Conservation (phyloP, 2,888 invertebrate genomes). For the Lasius fuliginosus region DNA sequence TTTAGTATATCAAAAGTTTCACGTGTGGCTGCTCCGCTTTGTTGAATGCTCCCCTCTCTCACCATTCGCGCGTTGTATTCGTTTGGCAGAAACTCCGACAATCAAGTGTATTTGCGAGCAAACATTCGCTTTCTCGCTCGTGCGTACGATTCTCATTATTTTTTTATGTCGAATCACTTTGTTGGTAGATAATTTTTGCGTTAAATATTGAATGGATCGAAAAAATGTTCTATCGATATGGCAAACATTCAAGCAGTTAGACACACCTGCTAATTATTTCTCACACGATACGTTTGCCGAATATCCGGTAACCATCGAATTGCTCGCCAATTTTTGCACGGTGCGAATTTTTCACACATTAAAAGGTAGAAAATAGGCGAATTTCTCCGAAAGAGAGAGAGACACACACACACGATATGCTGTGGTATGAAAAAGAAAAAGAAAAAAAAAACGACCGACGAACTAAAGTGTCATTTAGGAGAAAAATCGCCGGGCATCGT, state of each 20-base stretch:
- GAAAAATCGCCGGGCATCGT: constrained; percentile 60
- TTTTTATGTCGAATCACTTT: constrained; percentile 7
- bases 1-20: constrained; percentile 21
- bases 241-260: neutral
- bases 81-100: constrained; percentile 8
- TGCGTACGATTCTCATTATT: constrained; percentile 15
- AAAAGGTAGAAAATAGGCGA: neutral
- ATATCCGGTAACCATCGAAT: neutral
- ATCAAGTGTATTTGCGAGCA: constrained; percentile 25
- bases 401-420: too few species aligned
- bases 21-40: neutral
- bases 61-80: neutral
- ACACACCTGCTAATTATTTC: neutral
- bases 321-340: neutral
- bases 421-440: neutral
- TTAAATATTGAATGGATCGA: constrained; percentile 16
- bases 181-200: neutral
- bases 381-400: neutral
- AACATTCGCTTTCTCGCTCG: neutral
- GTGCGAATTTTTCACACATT: neutral
- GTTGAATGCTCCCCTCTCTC: neutral
- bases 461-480: constrained; percentile 11
- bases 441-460: neutral
- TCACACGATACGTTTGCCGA: neutral
- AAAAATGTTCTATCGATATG: neutral